Conservation (phyloP, 2,797 vertebrate genomes). For the Dallia pectoralis region DNA sequence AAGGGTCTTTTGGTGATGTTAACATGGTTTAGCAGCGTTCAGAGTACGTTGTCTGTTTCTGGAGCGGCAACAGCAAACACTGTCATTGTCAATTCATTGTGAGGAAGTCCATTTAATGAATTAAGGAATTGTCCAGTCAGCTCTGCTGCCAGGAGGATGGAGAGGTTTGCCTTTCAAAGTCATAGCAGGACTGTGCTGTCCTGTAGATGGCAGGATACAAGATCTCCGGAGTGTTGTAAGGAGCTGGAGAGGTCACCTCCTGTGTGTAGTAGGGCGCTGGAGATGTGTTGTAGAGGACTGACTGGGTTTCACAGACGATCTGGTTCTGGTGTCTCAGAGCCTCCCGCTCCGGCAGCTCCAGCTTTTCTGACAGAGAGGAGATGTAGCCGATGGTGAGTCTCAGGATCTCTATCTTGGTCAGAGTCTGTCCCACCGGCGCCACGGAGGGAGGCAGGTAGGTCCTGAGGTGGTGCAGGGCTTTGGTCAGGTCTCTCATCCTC, state of each 20-base stretch:
- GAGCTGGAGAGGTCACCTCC: conserved; percentile 2
- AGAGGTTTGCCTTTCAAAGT: conserved; percentile 10
- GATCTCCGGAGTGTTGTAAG: too few species aligned
- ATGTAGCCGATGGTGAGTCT: too few species aligned
- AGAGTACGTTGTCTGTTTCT: conserved; percentile 51
- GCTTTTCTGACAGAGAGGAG: too few species aligned
- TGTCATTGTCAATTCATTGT: not conserved
- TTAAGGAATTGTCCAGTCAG: conserved; percentile 20
- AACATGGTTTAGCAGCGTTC: conserved; percentile 49
- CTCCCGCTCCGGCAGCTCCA: conserved; percentile 41
- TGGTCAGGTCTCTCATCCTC: too few species aligned
- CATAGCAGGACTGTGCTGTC: not conserved
- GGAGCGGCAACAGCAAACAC: conserved; percentile 9
- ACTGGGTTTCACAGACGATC: conserved; percentile 26
- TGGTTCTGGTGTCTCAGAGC: conserved; percentile 46
- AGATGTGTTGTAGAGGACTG: conserved; percentile 27
- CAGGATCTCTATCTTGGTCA: too few species aligned
- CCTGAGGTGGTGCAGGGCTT: too few species aligned
- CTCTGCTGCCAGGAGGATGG: conserved; percentile 10
- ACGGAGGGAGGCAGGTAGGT: too few species aligned
- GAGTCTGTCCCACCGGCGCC: too few species aligned
- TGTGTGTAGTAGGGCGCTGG: conserved; percentile 19
- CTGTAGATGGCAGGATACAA: too few species aligned
- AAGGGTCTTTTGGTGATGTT: not conserved
- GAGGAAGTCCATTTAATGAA: not conserved